Evolutionary conservation across 1,140 invertebrate genomes (phyloP).

Genomic region (Teleopsis dalmanni): DNA sequence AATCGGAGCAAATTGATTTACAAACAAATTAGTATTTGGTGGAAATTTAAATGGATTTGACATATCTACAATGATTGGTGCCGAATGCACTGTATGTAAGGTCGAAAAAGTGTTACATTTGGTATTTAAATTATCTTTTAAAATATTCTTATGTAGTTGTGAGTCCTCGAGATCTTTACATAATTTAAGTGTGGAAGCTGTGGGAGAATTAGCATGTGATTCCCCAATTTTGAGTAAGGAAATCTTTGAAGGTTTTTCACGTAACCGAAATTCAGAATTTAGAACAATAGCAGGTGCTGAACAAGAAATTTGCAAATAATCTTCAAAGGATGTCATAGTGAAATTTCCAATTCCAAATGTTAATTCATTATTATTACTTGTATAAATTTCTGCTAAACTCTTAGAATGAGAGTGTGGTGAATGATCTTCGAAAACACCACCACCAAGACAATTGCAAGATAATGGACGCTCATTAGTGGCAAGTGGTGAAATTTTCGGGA

Average conservation of each 20-base stretch:
- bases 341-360: background rate
- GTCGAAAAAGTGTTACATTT: background rate
- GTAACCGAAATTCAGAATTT: conserved; percentile 18
- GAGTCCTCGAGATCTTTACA: conserved; percentile 27
- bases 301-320: conserved; percentile 28
- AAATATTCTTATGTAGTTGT: conserved; percentile 5
- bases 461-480: conserved; percentile 48
- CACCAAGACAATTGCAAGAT: conserved; percentile 32
- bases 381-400: conserved; percentile 24
- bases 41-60: conserved; percentile 31
- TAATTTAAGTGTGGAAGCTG: conserved; percentile 29
- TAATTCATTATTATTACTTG: background rate
- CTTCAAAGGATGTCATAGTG: background rate
- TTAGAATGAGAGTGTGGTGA: conserved; percentile 28
- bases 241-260: no score
- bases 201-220: conserved; percentile 26
- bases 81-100: conserved; percentile 12
- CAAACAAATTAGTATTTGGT: conserved; percentile 7
- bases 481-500: conserved; percentile 32
- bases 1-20: conserved; percentile 7
- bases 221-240: background rate
- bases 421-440: conserved; percentile 3
- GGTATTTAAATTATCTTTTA: background rate
- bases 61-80: conserved; percentile 16
- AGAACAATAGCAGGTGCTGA: conserved; percentile 35